Base-by-base conservation (phyloP, 1,140 invertebrate species). In the Dufourea novaeangliae region DNA sequence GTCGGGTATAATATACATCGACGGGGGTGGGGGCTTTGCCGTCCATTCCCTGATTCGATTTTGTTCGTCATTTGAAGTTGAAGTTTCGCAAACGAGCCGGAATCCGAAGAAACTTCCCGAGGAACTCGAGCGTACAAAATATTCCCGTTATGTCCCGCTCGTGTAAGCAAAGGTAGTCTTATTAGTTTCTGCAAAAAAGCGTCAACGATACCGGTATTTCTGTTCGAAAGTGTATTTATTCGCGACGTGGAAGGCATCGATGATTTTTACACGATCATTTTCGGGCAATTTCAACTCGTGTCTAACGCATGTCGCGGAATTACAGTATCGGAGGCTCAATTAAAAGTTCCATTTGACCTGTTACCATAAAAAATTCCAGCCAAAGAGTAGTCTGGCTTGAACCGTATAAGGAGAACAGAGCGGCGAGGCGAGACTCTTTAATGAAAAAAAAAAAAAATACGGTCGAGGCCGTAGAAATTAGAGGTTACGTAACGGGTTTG, bases 401-500 rank as follows among this genome's bases (percentile, higher is more conserved):
- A n/a, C n/a, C n/a, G n/a, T n/a, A n/a, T n/a, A n/a, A n/a, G n/a
- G 50, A 25, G 10, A 8, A 22, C n/a, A 8, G 56, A 34, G 17
- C n/a, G 37, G 32, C 20, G 37, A 25, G 64, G 56, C 68, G 76
- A 56, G 76, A 52, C 46, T 71, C 59, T 39, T 63, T 61, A 63
- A 63, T 61, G 20, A 59, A 69, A 64, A n/a, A n/a, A n/a, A n/a
- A n/a, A n/a, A n/a, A n/a, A n/a, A 39, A 71, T 54, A 67, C 61
- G 73, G 64, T 41, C 63, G 37, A 27, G 39, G 41, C 41, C 32
- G 54, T n/a, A 78, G 76, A 68, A 81, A 79, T 69, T 69, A 46
- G 79, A 81, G 66, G 63, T 61, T 59, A 68, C 72, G 75, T 73
- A 78, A 78, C 66, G 70, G 64, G n/a, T 22, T 54, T 22, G 63